Percentiles rank a stretch among this genome's conserved stretches.
Evolutionary conservation across 2,888 invertebrate species (phyloP).

Genomic region (Lithophane ornitopus): DNA sequence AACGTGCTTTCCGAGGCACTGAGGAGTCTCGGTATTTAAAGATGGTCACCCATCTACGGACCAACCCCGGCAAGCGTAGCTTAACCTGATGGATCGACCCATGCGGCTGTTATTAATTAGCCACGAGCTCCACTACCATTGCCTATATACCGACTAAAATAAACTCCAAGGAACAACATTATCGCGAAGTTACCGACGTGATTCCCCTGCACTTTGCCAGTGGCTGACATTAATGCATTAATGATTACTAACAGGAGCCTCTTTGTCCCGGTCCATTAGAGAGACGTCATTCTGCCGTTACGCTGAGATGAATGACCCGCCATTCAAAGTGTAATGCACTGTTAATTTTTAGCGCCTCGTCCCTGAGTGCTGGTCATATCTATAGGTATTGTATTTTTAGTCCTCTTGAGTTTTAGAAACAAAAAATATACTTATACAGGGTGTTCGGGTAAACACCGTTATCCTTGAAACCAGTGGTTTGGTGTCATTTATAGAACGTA

Average conservation of each 20-base stretch:
- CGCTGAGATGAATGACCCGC: constrained; percentile 78
- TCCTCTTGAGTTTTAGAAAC: not conserved
- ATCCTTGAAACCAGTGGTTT: too few relatives aligned
- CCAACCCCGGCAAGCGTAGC: too few relatives aligned
- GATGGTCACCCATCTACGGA: too few relatives aligned
- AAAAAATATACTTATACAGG: not conserved
- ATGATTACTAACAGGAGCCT: constrained; percentile 75
- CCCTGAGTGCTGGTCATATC: constrained; percentile 47
- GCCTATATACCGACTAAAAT: not conserved
- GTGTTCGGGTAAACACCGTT: too few relatives aligned
- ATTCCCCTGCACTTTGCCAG: constrained; percentile 57
- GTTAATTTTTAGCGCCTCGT: constrained; percentile 69
- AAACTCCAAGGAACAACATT: not conserved
- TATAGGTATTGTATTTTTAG: constrained; percentile 11
- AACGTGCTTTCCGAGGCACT: too few relatives aligned
- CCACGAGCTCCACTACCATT: too few relatives aligned
- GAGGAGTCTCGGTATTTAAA: too few relatives aligned
- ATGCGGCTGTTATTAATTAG: too few relatives aligned
- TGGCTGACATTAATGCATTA: constrained; percentile 74
- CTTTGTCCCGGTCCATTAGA: constrained; percentile 78
- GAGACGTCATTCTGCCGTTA: constrained; percentile 78
- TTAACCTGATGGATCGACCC: too few relatives aligned
- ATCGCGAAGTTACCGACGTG: constrained; percentile 31
- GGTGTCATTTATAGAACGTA: too few relatives aligned
- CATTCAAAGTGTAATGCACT: constrained; percentile 77